Evolutionary conservation across 1,140 invertebrate species (phyloP).

Genomic region (Phenacoccus solenopsis): DNA sequence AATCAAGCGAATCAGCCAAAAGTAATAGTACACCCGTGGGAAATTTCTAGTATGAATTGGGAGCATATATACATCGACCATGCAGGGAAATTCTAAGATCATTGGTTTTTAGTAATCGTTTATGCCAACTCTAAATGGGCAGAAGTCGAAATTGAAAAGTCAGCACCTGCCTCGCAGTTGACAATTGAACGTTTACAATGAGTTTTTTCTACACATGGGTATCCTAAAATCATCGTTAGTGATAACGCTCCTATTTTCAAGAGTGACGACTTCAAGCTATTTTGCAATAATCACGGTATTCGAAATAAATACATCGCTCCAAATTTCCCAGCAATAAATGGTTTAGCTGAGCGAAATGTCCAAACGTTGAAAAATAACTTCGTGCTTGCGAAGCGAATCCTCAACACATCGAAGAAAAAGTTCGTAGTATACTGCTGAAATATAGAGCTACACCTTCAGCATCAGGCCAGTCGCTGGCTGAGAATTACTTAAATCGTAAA

Average conservation of each 20-base stretch:
- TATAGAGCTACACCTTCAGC: too few species aligned
- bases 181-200: constrained; percentile 17
- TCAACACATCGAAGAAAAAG: too few species aligned
- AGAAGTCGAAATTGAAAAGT: constrained; percentile 22
- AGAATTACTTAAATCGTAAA: too few species aligned
- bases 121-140: constrained; percentile 34
- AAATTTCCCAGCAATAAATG: constrained; percentile 28
- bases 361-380: constrained; percentile 31
- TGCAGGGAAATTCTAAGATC: constrained; percentile 28
- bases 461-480: too few species aligned
- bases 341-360: constrained; percentile 29
- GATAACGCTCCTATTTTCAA: constrained; percentile 25
- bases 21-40: constrained; percentile 27
- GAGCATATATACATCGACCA: constrained; percentile 31
- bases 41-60: constrained; percentile 27
- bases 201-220: constrained; percentile 21
- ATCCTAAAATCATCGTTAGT: constrained; percentile 24
- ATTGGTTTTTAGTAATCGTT: constrained; percentile 34
- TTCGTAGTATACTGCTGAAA: too few species aligned
- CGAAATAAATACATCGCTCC: constrained; percentile 27
- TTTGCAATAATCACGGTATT: constrained; percentile 28
- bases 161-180: constrained; percentile 18
- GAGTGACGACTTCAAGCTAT: constrained; percentile 27
- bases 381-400: too few species aligned
- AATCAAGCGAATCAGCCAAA: constrained; percentile 25